These are phyloP conservation scores for Zaprionus ghesquierei DNA, from an alignment of 1,140 invertebrate species.

Conservation along the genomic window DNA sequence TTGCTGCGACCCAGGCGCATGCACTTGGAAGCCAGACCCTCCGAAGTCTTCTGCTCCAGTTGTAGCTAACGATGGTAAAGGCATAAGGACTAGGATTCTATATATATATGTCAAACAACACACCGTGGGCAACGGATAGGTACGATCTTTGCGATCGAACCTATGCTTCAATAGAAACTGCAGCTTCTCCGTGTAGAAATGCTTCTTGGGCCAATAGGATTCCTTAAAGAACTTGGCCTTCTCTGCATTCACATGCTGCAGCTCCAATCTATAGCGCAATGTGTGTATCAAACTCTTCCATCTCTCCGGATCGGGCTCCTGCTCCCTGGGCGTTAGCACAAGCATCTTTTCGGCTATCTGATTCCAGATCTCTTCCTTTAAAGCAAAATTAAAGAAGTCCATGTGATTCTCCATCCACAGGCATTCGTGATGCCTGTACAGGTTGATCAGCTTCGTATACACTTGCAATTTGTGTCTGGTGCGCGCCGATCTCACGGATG, in stretches of 20 bases:
- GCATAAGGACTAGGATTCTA: background rate
- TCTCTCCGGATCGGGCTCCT: conserved; percentile 16
- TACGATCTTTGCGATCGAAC: conserved; percentile 23
- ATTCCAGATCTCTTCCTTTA: conserved; percentile 45
- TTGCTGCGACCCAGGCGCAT: conserved; percentile 12
- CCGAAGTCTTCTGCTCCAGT: background rate
- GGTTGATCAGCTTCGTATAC: conserved; percentile 47
- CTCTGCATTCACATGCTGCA: conserved; percentile 26
- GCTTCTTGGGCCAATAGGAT: background rate
- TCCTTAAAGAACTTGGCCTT: conserved; percentile 9
- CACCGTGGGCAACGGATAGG: background rate
- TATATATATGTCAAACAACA: background rate
- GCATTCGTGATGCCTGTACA: conserved; percentile 49
- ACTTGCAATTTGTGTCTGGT: background rate
- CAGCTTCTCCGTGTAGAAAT: conserved; percentile 33
- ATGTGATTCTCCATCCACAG: conserved; percentile 57
- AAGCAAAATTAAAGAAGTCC: conserved; percentile 47
- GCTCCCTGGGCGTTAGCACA: background rate
- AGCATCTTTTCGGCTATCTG: conserved; percentile 53
- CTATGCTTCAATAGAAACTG: conserved; percentile 46
- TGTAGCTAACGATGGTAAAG: background rate
- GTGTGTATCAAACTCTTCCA: conserved; percentile 50
- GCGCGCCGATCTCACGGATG: background rate
- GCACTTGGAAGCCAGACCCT: conserved; percentile 5
- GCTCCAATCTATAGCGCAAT: conserved; percentile 49